phyloP scores from a whole-genome alignment of 2,113 vertebrate genomes.

The Cygnus buccinator region DNA sequence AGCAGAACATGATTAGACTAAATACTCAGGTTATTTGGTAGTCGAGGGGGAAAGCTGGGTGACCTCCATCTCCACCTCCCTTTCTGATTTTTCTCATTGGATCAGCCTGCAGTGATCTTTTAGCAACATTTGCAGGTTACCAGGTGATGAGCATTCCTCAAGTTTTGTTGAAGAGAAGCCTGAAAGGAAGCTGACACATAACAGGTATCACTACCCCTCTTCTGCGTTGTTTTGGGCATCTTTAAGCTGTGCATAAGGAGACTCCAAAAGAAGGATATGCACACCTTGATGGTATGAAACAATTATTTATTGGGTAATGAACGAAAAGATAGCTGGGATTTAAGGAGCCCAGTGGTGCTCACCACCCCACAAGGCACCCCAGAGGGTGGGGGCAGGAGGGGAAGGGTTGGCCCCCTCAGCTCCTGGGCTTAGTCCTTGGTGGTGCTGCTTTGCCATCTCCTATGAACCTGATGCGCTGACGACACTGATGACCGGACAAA shows the following conservation, averaged over 20 bases:
- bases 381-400: neutral
- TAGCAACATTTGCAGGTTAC: neutral
- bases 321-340: neutral
- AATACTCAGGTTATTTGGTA: neutral
- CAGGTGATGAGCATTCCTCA: neutral
- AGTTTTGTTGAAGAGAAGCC: neutral
- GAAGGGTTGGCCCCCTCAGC: neutral
- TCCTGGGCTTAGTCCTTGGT: rapidly evolving
- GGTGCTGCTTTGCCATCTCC: neutral
- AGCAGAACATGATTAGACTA: neutral
- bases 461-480: neutral
- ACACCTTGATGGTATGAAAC: neutral
- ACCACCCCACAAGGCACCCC: neutral
- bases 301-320: neutral
- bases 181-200: neutral
- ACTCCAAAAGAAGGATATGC: neutral
- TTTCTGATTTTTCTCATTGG: neutral
- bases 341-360: neutral
- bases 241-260: neutral
- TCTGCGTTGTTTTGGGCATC: neutral
- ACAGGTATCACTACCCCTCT: neutral
- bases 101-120: neutral
- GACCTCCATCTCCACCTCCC: neutral
- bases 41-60: neutral
- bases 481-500: neutral